Evolutionary conservation across 1,140 invertebrate species (phyloP).

Genomic region (Bombyx mori): ASM3026992v2 NC_085127.1:11882001-11882500

Average conservation of each 20-base stretch:
- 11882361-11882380: slow-evolving; percentile 61
- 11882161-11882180: slow-evolving; percentile 67
- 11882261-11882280: slow-evolving; percentile 72
- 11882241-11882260: slow-evolving; percentile 73
- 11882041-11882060: not conserved
- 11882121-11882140: slow-evolving; percentile 65
- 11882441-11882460: slow-evolving; percentile 68
- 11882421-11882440: slow-evolving; percentile 63
- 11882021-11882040: not conserved
- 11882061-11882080: too few relatives aligned
- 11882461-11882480: slow-evolving; percentile 66
- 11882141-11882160: slow-evolving; percentile 60
- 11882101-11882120: slow-evolving; percentile 17
- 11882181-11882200: slow-evolving; percentile 66
- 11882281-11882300: slow-evolving; percentile 67
- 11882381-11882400: slow-evolving; percentile 73
- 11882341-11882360: slow-evolving; percentile 63
- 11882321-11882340: slow-evolving; percentile 70
- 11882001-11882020: not conserved
- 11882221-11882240: slow-evolving; percentile 72
- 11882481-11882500: slow-evolving; percentile 50
- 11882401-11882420: slow-evolving; percentile 72
- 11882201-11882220: slow-evolving; percentile 64
- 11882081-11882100: slow-evolving; percentile 11
- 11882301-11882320: slow-evolving; percentile 69